A percentile compares a stretch with the other conserved stretches of the same genome.
Conservation (phyloP, 2,888 invertebrate species). For the Callyntrura sp. region DNA sequence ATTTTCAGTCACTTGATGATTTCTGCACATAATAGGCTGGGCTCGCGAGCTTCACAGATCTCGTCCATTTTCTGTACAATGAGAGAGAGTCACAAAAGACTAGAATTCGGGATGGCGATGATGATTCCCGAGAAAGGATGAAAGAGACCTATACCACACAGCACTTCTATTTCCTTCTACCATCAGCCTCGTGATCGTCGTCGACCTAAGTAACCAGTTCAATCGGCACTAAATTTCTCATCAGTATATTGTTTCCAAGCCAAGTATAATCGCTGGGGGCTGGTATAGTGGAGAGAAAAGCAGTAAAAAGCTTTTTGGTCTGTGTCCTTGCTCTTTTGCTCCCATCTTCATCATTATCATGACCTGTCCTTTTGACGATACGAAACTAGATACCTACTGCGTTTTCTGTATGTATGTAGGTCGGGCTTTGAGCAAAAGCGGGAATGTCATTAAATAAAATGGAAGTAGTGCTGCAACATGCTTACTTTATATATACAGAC, state of each 20-base stretch:
- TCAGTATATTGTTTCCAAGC: constrained; percentile 37
- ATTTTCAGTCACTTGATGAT: no score
- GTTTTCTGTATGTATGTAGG: background rate
- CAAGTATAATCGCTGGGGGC: constrained; percentile 41
- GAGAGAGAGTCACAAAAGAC: background rate
- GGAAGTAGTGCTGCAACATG: background rate
- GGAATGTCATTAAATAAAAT: background rate
- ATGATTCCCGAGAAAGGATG: background rate
- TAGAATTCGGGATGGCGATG: no score
- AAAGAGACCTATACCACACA: background rate
- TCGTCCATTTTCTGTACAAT: constrained; percentile 2
- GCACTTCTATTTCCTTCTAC: background rate
- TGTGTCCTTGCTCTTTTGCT: background rate
- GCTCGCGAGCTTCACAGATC: no score
- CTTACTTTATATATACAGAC: no score
- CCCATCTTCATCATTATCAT: background rate
- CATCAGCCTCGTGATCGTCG: background rate
- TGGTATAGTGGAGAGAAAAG: background rate
- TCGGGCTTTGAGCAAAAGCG: background rate
- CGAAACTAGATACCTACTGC: background rate
- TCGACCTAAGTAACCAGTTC: constrained; percentile 34
- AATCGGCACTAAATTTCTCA: constrained; percentile 72
- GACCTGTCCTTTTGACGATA: background rate
- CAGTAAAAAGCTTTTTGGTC: constrained; percentile 18
- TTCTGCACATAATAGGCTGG: no score